Percentiles rank a stretch among this genome's conserved stretches.
Conservation (phyloP, 2,797 vertebrate species). For the Pantherophis alleghaniensis region DNA sequence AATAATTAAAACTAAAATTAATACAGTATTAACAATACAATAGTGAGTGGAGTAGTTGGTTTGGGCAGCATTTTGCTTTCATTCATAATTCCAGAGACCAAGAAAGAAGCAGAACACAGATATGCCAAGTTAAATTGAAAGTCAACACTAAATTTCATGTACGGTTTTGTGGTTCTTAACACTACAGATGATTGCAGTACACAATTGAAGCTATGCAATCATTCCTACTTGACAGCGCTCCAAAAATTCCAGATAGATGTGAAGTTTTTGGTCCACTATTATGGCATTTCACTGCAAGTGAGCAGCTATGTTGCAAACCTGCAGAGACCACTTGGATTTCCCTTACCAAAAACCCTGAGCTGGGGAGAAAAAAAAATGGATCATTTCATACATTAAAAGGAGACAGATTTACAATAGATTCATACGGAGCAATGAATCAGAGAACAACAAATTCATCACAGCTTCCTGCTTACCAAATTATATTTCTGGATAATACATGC, state of each 20-base stretch:
- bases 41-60: background rate
- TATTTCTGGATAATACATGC: background rate
- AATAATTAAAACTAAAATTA: background rate
- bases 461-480: background rate
- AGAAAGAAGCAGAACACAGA: background rate
- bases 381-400: background rate
- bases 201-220: background rate
- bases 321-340: background rate
- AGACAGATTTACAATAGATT: background rate
- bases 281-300: background rate
- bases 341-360: background rate
- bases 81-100: background rate
- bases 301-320: background rate
- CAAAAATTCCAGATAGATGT: background rate
- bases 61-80: background rate
- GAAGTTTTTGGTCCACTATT: background rate
- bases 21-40: background rate
- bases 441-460: background rate
- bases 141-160: conserved; percentile 17
- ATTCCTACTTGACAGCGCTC: background rate
- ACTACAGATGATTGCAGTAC: conserved; percentile 4
- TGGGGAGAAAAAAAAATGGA: background rate
- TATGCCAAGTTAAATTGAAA: background rate
- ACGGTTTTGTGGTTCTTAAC: conserved; percentile 1
- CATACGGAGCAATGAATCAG: background rate